phyloP scores from a whole-genome alignment of 1,140 invertebrate species.

The Pemphigus obesinymphae region DNA sequence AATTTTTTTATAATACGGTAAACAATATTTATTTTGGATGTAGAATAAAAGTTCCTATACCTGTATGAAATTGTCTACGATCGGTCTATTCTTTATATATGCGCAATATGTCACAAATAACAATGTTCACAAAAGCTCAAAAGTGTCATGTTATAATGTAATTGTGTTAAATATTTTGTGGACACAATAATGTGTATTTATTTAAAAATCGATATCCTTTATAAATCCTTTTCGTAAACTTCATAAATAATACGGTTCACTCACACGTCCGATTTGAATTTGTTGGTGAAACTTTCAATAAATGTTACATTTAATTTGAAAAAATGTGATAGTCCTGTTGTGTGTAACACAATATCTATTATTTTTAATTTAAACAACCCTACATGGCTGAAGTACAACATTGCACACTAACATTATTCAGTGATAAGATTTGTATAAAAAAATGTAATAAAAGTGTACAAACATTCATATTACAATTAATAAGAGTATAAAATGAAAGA shows the following conservation, averaged over 20 bases:
- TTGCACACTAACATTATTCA: no score
- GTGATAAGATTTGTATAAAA: no score
- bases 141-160: background rate
- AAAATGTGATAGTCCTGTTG: background rate
- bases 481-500: no score
- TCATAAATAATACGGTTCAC: no score
- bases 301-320: background rate
- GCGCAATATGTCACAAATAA: background rate
- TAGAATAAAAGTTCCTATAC: no score
- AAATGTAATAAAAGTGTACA: no score
- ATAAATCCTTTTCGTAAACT: background rate
- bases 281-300: no score
- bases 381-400: background rate
- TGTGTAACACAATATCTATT: background rate
- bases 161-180: background rate
- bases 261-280: no score
- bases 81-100: no score
- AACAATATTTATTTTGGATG: background rate
- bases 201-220: background rate
- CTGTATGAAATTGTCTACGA: no score
- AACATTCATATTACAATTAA: no score
- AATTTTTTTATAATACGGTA: no score
- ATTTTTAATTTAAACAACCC: background rate
- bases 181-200: background rate
- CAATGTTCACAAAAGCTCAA: background rate